Evolutionary conservation across 1,140 invertebrate species (phyloP).

Genomic region (Ruditapes philippinarum): DNA sequence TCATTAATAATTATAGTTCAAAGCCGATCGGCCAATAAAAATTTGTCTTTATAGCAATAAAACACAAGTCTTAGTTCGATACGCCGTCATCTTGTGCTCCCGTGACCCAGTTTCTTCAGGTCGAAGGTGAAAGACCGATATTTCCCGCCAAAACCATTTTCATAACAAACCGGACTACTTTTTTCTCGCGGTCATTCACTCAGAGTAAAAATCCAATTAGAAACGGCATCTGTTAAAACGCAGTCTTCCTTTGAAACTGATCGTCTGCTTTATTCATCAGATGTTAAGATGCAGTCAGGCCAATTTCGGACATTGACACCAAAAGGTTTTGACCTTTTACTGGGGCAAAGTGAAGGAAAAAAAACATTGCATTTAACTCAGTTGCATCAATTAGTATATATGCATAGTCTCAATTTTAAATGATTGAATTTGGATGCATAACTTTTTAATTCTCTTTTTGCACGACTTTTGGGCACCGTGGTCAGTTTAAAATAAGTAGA

Average conservation of each 20-base stretch:
- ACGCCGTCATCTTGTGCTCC: neutral
- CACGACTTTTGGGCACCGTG: too few relatives aligned
- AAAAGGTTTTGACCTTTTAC: constrained; percentile 13
- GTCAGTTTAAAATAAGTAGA: too few relatives aligned
- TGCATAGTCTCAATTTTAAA: too few relatives aligned
- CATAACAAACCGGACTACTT: constrained; percentile 54
- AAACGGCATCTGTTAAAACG: constrained; percentile 1
- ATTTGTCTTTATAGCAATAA: neutral
- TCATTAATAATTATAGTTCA: neutral
- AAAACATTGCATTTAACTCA: too few relatives aligned
- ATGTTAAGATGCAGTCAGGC: neutral
- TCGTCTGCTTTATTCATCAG: constrained; percentile 33
- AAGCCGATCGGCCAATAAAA: neutral
- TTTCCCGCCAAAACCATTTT: constrained; percentile 33
- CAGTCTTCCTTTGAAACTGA: constrained; percentile 35
- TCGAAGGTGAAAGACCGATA: constrained; percentile 36
- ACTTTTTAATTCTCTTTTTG: too few relatives aligned
- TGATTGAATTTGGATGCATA: too few relatives aligned
- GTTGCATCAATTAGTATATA: too few relatives aligned
- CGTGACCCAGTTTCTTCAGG: constrained; percentile 23
- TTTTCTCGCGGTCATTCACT: constrained; percentile 44
- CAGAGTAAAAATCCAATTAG: constrained; percentile 25
- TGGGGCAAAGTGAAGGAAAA: neutral
- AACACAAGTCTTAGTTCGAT: neutral
- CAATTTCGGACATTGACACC: constrained; percentile 26